Evolutionary conservation across 2,797 vertebrate genomes (phyloP), one percentile per base, ranked within the genome.

Genomic region (Sebastes minor): DNA sequence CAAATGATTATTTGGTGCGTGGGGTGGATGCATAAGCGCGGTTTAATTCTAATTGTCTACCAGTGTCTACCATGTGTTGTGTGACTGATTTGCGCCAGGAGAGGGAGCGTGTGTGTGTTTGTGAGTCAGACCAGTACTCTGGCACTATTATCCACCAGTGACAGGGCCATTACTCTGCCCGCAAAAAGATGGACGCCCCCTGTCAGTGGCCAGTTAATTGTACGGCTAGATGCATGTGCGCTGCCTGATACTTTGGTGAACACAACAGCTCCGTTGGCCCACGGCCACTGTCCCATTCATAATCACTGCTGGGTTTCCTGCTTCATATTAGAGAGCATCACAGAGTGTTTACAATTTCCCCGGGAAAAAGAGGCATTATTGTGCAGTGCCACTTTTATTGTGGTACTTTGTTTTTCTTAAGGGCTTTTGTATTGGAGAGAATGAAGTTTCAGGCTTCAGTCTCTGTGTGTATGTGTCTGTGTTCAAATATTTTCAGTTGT

Each of bases 121-220:
- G 93, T 93, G 91, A 91, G 93, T 93, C 92, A 93, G 94, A 93
- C 96, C 91, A 94, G 93, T 92, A 94, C 95, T 86, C 82, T 94
- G 92, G 94, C 95, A 94, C 96, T 96, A 97, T 99, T 98, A 98
- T 97, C 96, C 97, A 94, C 90, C 94, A 95, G 92, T 97, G 97
- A 98, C 97, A 97, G 96, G 96, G 95, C 96, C 97, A 98, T 98
- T 98, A 97, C 96, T 98, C 97, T 97, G 94, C 95, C 94, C 75
- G 64, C 95, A 95, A 95, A 97, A 97, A 98, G 97, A 98, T 97
- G 97, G 96, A 98, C 96, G 95, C 96, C 95, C 96, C 95, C 97
- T 97, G 97, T 97, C 97, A 98, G 90, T 78, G 91, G 90, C 95
- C 96, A 94, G 96, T 97, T 98, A 98, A 99, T 98, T 98, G 97